A percentile compares a stretch with the other conserved stretches of the same genome.
Conservation (phyloP, 2,888 invertebrate species). For the Xanthia icteritia region DNA sequence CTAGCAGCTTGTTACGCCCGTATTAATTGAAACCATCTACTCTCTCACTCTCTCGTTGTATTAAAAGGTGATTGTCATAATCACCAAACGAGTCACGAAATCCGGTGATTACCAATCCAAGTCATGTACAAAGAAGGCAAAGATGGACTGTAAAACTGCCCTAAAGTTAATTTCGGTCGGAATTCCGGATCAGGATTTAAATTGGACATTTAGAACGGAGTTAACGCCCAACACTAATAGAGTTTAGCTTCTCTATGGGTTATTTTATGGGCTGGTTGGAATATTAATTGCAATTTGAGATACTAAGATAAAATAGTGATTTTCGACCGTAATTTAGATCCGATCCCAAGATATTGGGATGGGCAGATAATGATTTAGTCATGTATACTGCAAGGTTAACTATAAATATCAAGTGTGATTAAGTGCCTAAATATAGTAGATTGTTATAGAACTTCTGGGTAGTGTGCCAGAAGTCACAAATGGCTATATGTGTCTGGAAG, state of each 20-base stretch:
- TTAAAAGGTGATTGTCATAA: constrained; percentile 33
- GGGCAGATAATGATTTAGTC: neutral
- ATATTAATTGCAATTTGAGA: constrained; percentile 37
- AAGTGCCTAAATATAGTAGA: neutral
- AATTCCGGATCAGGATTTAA: constrained; percentile 39
- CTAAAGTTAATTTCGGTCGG: constrained; percentile 47
- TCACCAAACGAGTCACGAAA: constrained; percentile 41
- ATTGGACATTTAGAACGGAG: constrained; percentile 33
- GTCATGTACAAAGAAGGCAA: constrained; percentile 48
- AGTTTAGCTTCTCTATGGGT: constrained; percentile 34
- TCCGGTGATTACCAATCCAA: constrained; percentile 35
- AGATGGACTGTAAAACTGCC: constrained; percentile 48
- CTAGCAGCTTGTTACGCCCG: neutral
- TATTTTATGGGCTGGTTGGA: constrained; percentile 41
- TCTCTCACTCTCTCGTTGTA: too few species aligned
- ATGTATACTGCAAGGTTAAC: neutral
- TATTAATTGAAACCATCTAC: neutral
- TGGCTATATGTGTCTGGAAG: neutral
- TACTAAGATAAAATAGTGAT: constrained; percentile 45
- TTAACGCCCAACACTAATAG: constrained; percentile 51
- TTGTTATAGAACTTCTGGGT: neutral
- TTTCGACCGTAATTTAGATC: constrained; percentile 34
- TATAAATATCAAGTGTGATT: neutral
- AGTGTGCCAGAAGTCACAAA: neutral
- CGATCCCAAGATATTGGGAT: constrained; percentile 18